Evolutionary conservation across 2,797 vertebrate species (phyloP), one percentile per base, ranked within the genome.

Genomic region (Graptemys geographica): DNA sequence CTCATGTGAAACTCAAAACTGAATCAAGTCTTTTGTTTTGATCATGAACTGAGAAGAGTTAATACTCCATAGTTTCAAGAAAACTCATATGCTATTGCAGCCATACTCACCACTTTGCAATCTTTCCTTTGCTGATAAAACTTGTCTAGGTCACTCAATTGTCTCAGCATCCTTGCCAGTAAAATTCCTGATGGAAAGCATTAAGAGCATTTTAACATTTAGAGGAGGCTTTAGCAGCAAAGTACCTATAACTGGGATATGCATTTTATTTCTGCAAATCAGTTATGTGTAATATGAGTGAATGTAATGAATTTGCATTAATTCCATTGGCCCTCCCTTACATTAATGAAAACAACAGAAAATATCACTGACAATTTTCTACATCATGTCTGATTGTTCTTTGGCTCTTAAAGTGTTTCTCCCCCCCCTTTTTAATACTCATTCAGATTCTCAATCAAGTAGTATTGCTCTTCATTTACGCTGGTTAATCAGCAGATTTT

Each of bases 401-500:
- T 94, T 95, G 47, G 33, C 53, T 96, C 19, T 2, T 8, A 79
- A 41, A 55, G 12, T 11, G 25, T 52, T 53, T 13, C 11, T 13
- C 12, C 5, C 51, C 13, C 51, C 51, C 13, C 2, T 2, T 92
- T 94, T 94, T 28, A 53, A 69, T 88, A 87, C 81, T 92, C 47
- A 84, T 86, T 94, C 72, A 51, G 0, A 2, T 57, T 92, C 89
- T 87, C 83, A 47, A 62, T 79, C 59, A 96, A 94, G 90, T 94
- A 87, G 44, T 69, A 91, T 56, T 93, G 27, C n/a, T 88, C 69
- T 88, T 80, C 84, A 97, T 97, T 97, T 97, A 89, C 74, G 85
- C 90, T 95, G 89, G 86, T 92, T 97, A 97, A 97, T 98, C 96
- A 97, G 93, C 86, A 95, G 82, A 94, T 90, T 96, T 87, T 95